Percentiles rank a stretch among this genome's conserved stretches.
These are phyloP conservation scores for Gephyroberyx darwinii DNA, from an alignment of 2,797 vertebrate species.

Conservation along the genomic window DNA sequence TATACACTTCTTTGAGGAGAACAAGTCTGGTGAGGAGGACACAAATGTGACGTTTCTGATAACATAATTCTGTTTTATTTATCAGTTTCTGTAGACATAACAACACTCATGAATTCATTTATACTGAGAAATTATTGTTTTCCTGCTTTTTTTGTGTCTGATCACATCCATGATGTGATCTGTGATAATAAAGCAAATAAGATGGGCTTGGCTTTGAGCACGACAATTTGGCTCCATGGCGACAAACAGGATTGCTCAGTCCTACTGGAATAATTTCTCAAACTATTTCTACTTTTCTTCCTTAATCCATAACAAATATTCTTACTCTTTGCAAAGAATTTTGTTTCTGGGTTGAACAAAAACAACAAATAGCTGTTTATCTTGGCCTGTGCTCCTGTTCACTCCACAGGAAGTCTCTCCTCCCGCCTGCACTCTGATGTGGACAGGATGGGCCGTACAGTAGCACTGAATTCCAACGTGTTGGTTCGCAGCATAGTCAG, in stretches of 20 bases:
- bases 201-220: too few species aligned
- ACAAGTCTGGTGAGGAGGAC: constrained; percentile 80
- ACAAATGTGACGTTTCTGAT: background rate
- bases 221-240: too few species aligned
- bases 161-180: background rate
- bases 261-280: too few species aligned
- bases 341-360: too few species aligned
- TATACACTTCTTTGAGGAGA: constrained; percentile 87
- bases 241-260: too few species aligned
- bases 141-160: too few species aligned
- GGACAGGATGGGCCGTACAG: constrained; percentile 82
- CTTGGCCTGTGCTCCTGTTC: background rate
- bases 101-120: background rate
- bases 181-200: background rate
- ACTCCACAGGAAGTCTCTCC: constrained; percentile 79
- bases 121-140: background rate
- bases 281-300: too few species aligned
- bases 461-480: constrained; percentile 83
- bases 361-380: background rate
- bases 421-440: constrained; percentile 87
- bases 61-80: background rate
- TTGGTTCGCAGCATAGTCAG: constrained; percentile 81
- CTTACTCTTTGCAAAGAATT: too few species aligned
- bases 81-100: too few species aligned
- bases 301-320: too few species aligned